These are phyloP conservation scores for Drosophila falleni DNA, from an alignment of 2,888 invertebrate species.

Conservation along the genomic window DNA sequence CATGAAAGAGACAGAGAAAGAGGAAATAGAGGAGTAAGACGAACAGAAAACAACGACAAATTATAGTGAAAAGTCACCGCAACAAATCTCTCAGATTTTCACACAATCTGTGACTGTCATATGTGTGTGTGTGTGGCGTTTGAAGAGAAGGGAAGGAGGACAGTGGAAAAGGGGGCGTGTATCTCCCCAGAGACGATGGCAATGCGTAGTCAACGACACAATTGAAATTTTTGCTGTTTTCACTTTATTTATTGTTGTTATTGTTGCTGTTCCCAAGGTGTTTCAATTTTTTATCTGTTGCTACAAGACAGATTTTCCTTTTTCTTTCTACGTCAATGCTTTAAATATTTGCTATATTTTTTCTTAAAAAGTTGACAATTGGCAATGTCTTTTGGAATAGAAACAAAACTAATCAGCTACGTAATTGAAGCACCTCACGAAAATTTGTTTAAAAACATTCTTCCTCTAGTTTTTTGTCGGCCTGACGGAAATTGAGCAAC, in stretches of 20 bases:
- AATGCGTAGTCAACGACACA: constrained; percentile 25
- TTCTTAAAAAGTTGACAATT: constrained; percentile 67
- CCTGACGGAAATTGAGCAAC: constrained; percentile 47
- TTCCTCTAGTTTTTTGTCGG: background rate
- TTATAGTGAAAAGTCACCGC: constrained; percentile 45
- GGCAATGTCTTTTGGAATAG: constrained; percentile 36
- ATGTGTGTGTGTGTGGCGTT: no score
- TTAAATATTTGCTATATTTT: constrained; percentile 69
- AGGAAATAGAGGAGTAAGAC: background rate
- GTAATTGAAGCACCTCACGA: constrained; percentile 45
- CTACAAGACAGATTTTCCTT: constrained; percentile 32
- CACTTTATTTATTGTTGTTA: constrained; percentile 16
- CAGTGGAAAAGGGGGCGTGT: background rate
- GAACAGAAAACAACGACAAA: constrained; percentile 29
- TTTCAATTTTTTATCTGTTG: constrained; percentile 49
- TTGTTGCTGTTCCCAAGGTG: constrained; percentile 53
- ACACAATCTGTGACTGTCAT: constrained; percentile 71
- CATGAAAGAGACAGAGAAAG: constrained; percentile 18
- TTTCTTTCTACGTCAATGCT: constrained; percentile 67
- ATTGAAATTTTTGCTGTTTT: constrained; percentile 61
- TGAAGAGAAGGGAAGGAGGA: constrained; percentile 24
- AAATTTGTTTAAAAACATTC: constrained; percentile 27
- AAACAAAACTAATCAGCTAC: constrained; percentile 33
- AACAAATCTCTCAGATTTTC: constrained; percentile 72
- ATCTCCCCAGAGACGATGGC: background rate